Conservation (phyloP, 2,113 vertebrate genomes). For the Saguinus midas region DNA sequence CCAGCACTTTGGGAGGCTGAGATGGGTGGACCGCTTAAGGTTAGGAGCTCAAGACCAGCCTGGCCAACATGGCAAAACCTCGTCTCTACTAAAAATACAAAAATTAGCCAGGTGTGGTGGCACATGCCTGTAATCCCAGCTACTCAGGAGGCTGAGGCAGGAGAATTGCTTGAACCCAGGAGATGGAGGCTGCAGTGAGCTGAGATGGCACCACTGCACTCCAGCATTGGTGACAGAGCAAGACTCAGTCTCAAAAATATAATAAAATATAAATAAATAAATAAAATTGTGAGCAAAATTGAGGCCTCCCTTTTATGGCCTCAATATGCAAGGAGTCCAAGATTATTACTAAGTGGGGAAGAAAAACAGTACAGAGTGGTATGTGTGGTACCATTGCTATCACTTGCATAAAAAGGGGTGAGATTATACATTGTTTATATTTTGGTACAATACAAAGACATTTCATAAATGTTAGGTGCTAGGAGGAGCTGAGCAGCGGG, state of each 20-base stretch:
- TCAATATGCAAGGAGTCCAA: not conserved
- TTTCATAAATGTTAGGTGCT: not conserved
- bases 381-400: no score
- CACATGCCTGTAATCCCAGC: not conserved
- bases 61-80: no score
- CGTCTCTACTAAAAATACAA: no score
- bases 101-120: no score
- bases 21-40: no score
- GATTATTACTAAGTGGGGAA: not conserved
- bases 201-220: not conserved
- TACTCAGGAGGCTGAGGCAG: not conserved
- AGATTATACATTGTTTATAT: not conserved
- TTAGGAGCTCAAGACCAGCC: no score
- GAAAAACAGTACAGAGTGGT: not conserved
- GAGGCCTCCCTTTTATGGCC: no score
- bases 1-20: no score
- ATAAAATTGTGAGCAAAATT: not conserved
- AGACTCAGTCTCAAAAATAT: not conserved
- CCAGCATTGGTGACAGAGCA: not conserved
- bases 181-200: not conserved
- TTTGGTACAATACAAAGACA: not conserved
- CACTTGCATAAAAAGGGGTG: not conserved
- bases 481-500: not conserved
- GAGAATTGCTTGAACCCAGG: not conserved
- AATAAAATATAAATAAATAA: not conserved